Conservation (phyloP, 2,797 vertebrate genomes). For the Bradypodion pumilum region DNA sequence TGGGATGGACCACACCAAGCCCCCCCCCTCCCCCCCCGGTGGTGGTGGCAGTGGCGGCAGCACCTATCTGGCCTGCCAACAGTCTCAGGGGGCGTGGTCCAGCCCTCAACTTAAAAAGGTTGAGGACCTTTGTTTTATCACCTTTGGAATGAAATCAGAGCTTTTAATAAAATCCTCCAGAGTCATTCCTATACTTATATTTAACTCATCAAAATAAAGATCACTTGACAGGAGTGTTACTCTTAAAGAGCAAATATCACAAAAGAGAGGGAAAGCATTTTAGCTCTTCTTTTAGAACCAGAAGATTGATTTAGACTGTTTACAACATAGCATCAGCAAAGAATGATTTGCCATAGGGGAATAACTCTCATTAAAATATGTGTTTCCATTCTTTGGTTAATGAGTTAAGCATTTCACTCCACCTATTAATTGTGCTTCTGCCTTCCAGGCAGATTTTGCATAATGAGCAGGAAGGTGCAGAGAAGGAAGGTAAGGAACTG, state of each 20-base stretch:
- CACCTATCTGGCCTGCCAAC: too few species aligned
- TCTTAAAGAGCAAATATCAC: neutral
- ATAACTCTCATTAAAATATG: constrained; percentile 17
- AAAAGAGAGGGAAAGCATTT: neutral
- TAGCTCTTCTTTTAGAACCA: constrained; percentile 1
- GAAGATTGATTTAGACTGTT: constrained; percentile 6
- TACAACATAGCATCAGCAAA: constrained; percentile 1
- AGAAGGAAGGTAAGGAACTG: neutral
- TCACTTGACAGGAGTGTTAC: neutral
- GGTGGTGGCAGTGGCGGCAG: too few species aligned
- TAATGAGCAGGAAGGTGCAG: constrained; percentile 22
- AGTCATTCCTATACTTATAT: neutral
- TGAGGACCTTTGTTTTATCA: too few species aligned
- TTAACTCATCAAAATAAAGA: neutral
- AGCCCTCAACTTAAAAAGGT: too few species aligned
- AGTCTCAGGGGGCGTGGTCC: too few species aligned
- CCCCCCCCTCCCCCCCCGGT: too few species aligned
- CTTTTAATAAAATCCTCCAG: neutral
- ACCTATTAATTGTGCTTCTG: constrained; percentile 29
- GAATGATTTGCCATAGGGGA: constrained; percentile 7
- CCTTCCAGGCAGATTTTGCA: constrained; percentile 23
- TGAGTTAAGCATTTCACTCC: constrained; percentile 25
- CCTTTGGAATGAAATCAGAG: neutral
- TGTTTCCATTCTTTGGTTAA: constrained; percentile 26
- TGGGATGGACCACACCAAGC: too few species aligned